Evolutionary conservation across 2,113 vertebrate genomes (phyloP), one percentile per base, ranked within the genome.

Genomic region (Pluvialis apricaria): DNA sequence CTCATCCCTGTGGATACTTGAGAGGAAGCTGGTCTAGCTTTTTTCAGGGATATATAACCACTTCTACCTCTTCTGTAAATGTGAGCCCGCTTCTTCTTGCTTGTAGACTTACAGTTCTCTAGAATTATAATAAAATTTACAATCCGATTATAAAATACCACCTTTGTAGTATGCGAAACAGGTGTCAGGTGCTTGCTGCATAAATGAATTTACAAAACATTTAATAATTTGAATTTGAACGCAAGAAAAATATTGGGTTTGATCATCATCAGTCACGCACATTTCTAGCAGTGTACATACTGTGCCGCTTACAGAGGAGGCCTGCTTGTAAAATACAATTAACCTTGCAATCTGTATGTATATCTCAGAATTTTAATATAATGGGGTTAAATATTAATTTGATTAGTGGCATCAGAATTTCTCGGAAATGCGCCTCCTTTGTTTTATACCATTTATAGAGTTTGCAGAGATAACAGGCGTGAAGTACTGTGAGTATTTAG

Each of bases 391-490:
- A 24, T 11, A 44, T 32, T 65, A 6, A 45, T 72, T n/a, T 15
- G 28, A 15, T 82, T 24, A 36, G 21, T 2, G 29, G 22, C 51
- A 71, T 36, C 65, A 7, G 65, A 42, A 22, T 45, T 52, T 21
- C 42, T 40, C 42, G 29, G 55, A 44, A 49, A 13, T 1, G 9
- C 2, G 5, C 22, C 18, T 62, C 57, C 66, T 80, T 34, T 25
- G 1, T 36, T 51, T 26, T 9, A 32, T 44, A 73, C 28, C 44
- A 0, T 15, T 58, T 9, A 0, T 9, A 4, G 64, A 26, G 4
- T 44, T 31, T 58, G 88, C 52, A 60, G 85, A 65, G 64, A 9
- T 9, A 11, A 4, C n/a, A 13, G n/a, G 5, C 13, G 55, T 47
- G 64, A 54, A 19, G 29, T 29, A 11, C 12, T 40, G 45, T 51